phyloP scores from a whole-genome alignment of 2,797 vertebrate genomes.

The Carduelis carduelis region DNA sequence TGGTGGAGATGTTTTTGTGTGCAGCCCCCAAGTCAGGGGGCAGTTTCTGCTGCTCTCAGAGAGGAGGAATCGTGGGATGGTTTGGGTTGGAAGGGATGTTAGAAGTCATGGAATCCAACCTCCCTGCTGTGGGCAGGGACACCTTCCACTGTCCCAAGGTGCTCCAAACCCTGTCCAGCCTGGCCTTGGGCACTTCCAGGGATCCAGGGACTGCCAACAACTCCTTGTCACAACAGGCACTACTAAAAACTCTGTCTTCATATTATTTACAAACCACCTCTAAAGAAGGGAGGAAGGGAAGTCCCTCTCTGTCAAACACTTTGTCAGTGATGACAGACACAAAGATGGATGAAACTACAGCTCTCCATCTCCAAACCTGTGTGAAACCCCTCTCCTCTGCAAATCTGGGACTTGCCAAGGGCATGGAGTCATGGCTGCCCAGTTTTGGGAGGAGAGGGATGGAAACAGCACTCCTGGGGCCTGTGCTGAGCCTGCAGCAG shows the following conservation, averaged over 20 bases:
- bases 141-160: rapidly evolving
- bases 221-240: neutral
- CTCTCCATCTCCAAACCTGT: neutral
- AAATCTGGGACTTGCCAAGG: neutral
- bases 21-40: neutral
- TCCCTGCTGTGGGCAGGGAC: neutral
- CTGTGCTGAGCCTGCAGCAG: neutral
- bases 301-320: neutral
- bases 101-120: neutral
- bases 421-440: neutral
- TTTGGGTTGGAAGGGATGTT: neutral
- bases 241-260: neutral
- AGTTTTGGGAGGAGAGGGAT: neutral
- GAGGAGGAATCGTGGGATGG: neutral
- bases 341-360: neutral
- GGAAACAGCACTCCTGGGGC: neutral
- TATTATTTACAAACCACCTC: neutral
- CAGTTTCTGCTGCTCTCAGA: neutral
- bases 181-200: neutral
- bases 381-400: neutral
- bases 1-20: neutral
- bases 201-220: neutral
- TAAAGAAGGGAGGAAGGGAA: neutral
- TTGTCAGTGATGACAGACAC: neutral
- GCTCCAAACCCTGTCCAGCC: rapidly evolving